Evolutionary conservation across 1,140 invertebrate species (phyloP).

Genomic region (Lordiphosa stackelbergi): DNA sequence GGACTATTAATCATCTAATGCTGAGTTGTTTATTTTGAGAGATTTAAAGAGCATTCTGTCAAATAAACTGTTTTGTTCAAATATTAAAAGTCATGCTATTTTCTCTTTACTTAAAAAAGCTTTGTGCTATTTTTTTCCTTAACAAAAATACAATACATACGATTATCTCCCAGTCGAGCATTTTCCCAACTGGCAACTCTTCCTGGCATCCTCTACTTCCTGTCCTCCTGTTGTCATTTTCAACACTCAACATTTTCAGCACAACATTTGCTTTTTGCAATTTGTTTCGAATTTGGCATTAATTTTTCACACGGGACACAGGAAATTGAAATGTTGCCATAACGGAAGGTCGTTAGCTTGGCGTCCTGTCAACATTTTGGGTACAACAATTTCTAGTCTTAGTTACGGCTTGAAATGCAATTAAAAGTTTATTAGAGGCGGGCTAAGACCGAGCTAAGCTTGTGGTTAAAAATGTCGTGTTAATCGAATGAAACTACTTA

Average conservation of each 20-base stretch:
- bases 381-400: conserved; percentile 25
- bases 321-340: conserved; percentile 74
- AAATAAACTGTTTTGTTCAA: too few species aligned
- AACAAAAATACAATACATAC: too few species aligned
- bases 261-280: conserved; percentile 44
- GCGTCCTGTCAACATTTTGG: conserved; percentile 3
- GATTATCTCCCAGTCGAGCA: too few species aligned
- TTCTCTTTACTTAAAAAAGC: too few species aligned
- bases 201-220: conserved; percentile 62
- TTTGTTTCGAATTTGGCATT: conserved; percentile 72
- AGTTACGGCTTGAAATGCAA: conserved; percentile 51
- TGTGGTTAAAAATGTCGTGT: conserved; percentile 39
- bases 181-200: too few species aligned
- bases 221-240: conserved; percentile 51
- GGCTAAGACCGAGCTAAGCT: conserved; percentile 29
- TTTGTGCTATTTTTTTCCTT: too few species aligned
- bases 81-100: too few species aligned
- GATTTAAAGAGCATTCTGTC: too few species aligned
- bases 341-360: conserved; percentile 61
- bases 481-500: conserved; percentile 49
- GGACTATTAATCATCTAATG: too few species aligned
- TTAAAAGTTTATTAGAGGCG: conserved; percentile 61
- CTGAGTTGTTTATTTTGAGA: too few species aligned
- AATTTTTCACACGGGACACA: conserved; percentile 68
- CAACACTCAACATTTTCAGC: conserved; percentile 22